A percentile compares a stretch with the other conserved stretches of the same genome.
These are phyloP conservation scores for Himalopsyche kuldschensis DNA, from an alignment of 2,888 invertebrate genomes.

Conservation along the genomic window DNA sequence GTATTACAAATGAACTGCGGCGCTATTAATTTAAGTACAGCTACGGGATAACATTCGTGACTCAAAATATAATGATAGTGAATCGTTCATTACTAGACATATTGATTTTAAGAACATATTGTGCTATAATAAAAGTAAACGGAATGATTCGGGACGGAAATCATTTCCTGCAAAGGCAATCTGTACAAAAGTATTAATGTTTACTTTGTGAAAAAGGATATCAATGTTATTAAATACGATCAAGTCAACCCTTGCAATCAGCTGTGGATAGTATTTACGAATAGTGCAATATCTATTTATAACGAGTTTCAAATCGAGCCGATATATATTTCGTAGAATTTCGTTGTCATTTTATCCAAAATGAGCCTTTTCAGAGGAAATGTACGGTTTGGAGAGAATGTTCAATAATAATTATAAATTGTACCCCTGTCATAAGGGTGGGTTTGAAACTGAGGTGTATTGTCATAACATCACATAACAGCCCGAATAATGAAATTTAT, in stretches of 20 bases:
- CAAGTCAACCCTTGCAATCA: neutral
- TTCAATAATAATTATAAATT: neutral
- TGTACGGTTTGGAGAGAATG: neutral
- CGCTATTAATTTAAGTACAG: neutral
- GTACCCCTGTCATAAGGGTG: constrained; percentile 13
- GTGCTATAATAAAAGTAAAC: neutral
- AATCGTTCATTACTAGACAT: neutral
- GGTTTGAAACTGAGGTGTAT: constrained; percentile 10
- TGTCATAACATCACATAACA: constrained; percentile 9
- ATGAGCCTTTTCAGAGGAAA: neutral
- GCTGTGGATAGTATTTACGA: constrained; percentile 1
- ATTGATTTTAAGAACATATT: neutral
- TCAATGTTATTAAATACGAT: neutral
- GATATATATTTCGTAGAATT: neutral
- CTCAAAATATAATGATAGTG: too few relatives aligned
- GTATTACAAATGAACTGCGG: too few relatives aligned
- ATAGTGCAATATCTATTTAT: neutral
- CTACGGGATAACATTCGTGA: neutral
- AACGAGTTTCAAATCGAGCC: neutral
- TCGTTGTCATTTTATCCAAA: neutral
- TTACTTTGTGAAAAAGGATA: neutral
- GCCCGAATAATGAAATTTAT: constrained; percentile 19
- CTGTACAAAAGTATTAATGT: neutral
- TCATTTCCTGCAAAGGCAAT: too few relatives aligned
- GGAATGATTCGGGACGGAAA: too few relatives aligned